These are phyloP conservation scores for Xiphorhynchus elegans DNA, from an alignment of 2,113 vertebrate species.

Conservation along the genomic window DNA sequence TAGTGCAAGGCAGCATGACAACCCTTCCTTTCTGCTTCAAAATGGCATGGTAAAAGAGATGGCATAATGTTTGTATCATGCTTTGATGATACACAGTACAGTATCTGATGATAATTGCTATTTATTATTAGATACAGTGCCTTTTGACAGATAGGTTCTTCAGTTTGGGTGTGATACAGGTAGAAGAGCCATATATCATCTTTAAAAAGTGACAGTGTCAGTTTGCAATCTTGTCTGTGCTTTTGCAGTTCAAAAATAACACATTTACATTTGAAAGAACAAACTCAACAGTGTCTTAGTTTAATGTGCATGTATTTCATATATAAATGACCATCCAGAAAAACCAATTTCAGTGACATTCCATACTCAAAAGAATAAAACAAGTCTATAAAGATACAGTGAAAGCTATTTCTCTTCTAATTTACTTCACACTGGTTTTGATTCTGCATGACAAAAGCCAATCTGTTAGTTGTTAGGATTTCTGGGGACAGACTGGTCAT, in stretches of 20 bases:
- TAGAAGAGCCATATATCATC: background rate
- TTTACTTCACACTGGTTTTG: constrained; percentile 21
- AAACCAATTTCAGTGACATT: constrained; percentile 4
- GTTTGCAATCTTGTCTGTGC: constrained; percentile 10
- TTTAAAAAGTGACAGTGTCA: background rate
- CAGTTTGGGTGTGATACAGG: background rate
- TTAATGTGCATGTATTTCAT: constrained; percentile 40
- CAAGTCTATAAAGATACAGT: background rate
- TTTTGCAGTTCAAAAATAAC: constrained; percentile 33
- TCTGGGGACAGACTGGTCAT: constrained; percentile 20
- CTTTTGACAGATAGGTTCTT: background rate
- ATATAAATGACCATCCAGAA: constrained; percentile 29
- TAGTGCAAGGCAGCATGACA: background rate
- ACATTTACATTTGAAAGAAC: constrained; percentile 44
- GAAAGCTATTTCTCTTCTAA: constrained; percentile 43
- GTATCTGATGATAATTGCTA: background rate
- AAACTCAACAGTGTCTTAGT: background rate
- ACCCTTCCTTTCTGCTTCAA: background rate
- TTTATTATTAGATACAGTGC: background rate
- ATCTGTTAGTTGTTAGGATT: background rate
- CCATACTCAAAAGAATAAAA: constrained; percentile 34
- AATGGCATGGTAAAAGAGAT: background rate
- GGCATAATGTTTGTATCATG: background rate
- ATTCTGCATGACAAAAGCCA: constrained; percentile 3
- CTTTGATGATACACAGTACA: background rate